Evolutionary conservation across 2,797 vertebrate genomes (phyloP).

Genomic region (Oophaga sylvatica): DNA sequence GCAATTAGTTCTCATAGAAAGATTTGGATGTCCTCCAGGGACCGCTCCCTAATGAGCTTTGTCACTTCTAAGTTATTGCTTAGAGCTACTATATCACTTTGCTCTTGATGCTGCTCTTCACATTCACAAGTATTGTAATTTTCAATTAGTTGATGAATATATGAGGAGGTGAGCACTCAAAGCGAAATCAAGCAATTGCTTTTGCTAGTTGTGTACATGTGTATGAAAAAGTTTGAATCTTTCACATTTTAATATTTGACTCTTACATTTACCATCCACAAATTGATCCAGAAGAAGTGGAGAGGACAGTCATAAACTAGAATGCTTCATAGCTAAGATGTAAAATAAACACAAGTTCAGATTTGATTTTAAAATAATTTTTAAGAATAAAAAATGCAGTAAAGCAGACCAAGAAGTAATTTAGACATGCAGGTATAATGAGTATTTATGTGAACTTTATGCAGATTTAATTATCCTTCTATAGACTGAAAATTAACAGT

Average conservation of each 20-base stretch:
- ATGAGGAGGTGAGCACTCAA: constrained; percentile 60
- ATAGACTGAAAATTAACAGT: not conserved
- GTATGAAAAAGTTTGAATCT: not conserved
- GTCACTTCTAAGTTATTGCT: constrained; percentile 47
- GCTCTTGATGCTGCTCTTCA: constrained; percentile 27
- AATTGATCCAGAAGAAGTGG: not conserved
- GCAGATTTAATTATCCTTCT: constrained; percentile 10
- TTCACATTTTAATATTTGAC: not conserved
- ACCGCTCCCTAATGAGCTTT: constrained; percentile 57
- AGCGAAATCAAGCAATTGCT: not conserved
- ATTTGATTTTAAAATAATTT: not conserved
- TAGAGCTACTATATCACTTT: constrained; percentile 26
- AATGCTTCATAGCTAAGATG: not conserved
- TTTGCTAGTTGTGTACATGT: not conserved
- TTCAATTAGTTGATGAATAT: constrained; percentile 67
- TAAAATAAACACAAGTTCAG: not conserved
- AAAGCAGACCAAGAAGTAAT: not conserved
- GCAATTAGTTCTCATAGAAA: constrained; percentile 64
- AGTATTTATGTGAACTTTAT: constrained; percentile 8
- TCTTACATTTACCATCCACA: not conserved
- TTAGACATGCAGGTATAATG: not conserved
- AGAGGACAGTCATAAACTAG: not conserved
- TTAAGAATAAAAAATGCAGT: not conserved
- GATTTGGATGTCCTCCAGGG: constrained; percentile 64
- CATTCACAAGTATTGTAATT: constrained; percentile 62